phyloP scores from a whole-genome alignment of 2,113 vertebrate species.

The Pogona vitticeps region DNA sequence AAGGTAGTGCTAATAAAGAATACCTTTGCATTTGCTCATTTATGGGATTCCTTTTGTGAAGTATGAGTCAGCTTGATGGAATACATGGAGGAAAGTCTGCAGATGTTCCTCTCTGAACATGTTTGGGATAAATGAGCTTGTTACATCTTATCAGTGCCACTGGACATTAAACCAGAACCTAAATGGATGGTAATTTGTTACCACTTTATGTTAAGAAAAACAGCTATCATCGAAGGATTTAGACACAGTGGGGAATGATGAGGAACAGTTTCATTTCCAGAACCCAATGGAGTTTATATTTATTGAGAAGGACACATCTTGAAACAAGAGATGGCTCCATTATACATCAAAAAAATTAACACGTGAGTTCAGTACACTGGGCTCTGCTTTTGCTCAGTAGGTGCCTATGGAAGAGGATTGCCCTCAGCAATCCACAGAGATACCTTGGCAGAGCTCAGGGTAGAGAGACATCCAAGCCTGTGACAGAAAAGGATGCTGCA shows the following conservation, averaged over 20 bases:
- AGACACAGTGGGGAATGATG: background rate
- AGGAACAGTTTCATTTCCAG: conserved; percentile 5
- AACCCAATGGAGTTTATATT: conserved; percentile 17
- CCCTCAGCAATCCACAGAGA: conserved; percentile 12
- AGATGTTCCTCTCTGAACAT: background rate
- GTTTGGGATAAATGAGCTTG: background rate
- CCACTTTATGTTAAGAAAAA: background rate
- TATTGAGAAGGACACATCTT: background rate
- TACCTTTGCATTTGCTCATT: background rate
- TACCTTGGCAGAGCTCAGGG: background rate
- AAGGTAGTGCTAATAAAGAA: background rate
- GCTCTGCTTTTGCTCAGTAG: background rate
- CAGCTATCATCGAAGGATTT: background rate
- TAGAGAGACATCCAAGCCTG: conserved; percentile 15
- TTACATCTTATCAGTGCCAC: background rate
- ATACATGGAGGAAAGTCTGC: background rate
- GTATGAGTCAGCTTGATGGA: background rate
- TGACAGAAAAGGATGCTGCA: conserved; percentile 3
- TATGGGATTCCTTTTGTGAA: background rate
- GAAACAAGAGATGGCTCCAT: background rate
- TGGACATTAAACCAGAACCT: background rate
- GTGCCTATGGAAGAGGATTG: background rate
- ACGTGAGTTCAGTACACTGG: conserved; percentile 4
- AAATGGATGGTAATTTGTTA: background rate
- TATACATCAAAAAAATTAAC: conserved; percentile 4